A percentile compares a stretch with the other conserved stretches of the same genome.
These are phyloP conservation scores for Serranus cabrilla DNA, from an alignment of 2,797 vertebrate genomes.

Conservation along the genomic window DNA sequence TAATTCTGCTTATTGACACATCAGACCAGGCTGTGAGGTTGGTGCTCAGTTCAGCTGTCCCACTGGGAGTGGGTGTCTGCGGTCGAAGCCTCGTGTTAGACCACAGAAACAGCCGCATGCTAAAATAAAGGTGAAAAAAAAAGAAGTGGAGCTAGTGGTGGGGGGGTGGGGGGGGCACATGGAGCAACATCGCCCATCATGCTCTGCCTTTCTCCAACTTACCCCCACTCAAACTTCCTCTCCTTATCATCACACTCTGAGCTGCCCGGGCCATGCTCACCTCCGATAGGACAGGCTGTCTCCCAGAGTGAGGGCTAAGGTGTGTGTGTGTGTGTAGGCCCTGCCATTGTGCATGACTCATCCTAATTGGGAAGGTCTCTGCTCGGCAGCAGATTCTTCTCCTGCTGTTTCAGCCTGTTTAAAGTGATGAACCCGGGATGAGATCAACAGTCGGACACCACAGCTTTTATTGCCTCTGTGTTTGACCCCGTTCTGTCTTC, in stretches of 20 bases:
- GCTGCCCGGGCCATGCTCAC: constrained; percentile 48
- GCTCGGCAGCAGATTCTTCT: constrained; percentile 68
- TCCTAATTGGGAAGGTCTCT: constrained; percentile 81
- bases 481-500: constrained; percentile 86
- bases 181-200: constrained; percentile 43
- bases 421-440: constrained; percentile 82
- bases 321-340: constrained; percentile 56
- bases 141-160: not conserved
- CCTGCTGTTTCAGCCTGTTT: constrained; percentile 83
- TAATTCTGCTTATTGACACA: constrained; percentile 72
- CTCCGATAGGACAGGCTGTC: constrained; percentile 62
- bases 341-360: constrained; percentile 77
- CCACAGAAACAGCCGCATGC: constrained; percentile 63
- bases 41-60: constrained; percentile 74
- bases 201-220: constrained; percentile 30
- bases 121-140: constrained; percentile 64
- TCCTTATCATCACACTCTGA: constrained; percentile 61
- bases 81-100: constrained; percentile 70
- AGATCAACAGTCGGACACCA: constrained; percentile 76
- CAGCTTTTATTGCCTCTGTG: constrained; percentile 74
- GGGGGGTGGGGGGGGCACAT: not conserved
- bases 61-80: constrained; percentile 78
- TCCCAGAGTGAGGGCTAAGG: constrained; percentile 51
- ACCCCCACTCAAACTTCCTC: constrained; percentile 34
- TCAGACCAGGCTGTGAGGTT: constrained; percentile 76